These are phyloP conservation scores for Drosophila saltans DNA, from an alignment of 1,140 invertebrate species.

Conservation along the genomic window DNA sequence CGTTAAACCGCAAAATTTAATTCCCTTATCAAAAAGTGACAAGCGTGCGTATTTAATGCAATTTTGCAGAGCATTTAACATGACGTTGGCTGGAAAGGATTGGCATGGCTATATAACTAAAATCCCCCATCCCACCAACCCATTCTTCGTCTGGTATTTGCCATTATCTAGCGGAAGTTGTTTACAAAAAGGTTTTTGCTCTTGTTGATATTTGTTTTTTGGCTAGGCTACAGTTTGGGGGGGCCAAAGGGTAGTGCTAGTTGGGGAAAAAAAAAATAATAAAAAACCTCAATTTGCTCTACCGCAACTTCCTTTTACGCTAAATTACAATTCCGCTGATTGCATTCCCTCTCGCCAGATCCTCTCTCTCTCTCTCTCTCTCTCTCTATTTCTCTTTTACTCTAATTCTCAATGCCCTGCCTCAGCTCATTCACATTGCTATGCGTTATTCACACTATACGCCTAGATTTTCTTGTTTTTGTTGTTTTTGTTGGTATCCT, in stretches of 20 bases:
- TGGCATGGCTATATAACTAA: constrained; percentile 18
- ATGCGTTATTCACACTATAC: constrained; percentile 80
- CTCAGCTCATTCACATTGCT: constrained; percentile 77
- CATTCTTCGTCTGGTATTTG: constrained; percentile 42
- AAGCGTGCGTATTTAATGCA: constrained; percentile 83
- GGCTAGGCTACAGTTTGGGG: constrained; percentile 4
- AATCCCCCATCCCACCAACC: not conserved
- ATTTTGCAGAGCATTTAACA: constrained; percentile 83
- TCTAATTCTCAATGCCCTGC: constrained; percentile 46
- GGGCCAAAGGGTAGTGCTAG: no score
- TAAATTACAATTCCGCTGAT: constrained; percentile 81
- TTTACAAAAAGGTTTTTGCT: constrained; percentile 56
- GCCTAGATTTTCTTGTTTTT: constrained; percentile 62
- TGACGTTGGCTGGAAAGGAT: constrained; percentile 45
- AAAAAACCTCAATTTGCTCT: constrained; percentile 65
- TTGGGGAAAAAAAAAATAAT: not conserved
- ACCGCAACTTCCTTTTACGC: constrained; percentile 67
- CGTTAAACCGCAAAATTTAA: constrained; percentile 83
- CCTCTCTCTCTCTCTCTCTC: constrained; percentile 6
- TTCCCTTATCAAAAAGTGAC: constrained; percentile 83
- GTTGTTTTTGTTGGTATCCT: not conserved
- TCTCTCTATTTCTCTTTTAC: not conserved
- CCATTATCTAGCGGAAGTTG: constrained; percentile 75
- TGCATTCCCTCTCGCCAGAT: constrained; percentile 52
- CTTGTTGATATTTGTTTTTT: constrained; percentile 30